Conservation (phyloP, 30 jellyfish, hydroid and myxozoan genomes). For the Aurelia sp. region DNA sequence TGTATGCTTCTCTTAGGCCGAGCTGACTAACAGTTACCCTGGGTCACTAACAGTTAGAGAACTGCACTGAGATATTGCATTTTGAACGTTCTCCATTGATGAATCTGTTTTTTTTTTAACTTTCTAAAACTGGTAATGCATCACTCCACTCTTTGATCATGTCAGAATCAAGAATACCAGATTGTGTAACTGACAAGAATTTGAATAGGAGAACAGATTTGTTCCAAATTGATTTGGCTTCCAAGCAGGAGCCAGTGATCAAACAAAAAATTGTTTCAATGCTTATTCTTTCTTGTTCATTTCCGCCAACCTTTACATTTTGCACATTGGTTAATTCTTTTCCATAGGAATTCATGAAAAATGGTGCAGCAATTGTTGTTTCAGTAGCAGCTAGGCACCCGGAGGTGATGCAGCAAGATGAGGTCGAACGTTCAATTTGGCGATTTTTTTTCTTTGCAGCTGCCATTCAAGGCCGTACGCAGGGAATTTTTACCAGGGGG, state of each 20-base stretch:
- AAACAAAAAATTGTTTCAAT: not conserved
- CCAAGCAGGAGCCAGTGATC: not conserved
- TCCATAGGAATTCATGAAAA: not conserved
- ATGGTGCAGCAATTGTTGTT: not conserved
- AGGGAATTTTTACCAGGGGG: too few species aligned
- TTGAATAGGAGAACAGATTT: not conserved
- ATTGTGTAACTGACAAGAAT: not conserved
- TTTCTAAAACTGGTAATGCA: conserved; percentile 1
- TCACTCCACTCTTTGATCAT: conserved; percentile 4
- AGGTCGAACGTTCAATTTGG: not conserved
- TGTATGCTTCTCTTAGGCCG: not conserved
- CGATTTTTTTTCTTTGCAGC: not conserved
- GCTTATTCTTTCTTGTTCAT: not conserved
- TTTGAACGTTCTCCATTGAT: not conserved
- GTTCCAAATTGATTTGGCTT: not conserved
- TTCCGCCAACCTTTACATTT: not conserved
- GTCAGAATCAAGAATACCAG: not conserved
- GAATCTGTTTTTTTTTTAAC: not conserved
- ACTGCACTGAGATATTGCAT: not conserved
- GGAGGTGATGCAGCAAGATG: not conserved
- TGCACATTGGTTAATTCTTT: not conserved
- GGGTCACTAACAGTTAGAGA: not conserved
- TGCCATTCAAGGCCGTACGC: too few species aligned
- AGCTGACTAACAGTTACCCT: not conserved
- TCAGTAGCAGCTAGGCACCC: conserved; percentile 6